Conservation (phyloP, 92 coral and sea anemone genomes). For the Anthopleura xanthogrammica region DNA sequence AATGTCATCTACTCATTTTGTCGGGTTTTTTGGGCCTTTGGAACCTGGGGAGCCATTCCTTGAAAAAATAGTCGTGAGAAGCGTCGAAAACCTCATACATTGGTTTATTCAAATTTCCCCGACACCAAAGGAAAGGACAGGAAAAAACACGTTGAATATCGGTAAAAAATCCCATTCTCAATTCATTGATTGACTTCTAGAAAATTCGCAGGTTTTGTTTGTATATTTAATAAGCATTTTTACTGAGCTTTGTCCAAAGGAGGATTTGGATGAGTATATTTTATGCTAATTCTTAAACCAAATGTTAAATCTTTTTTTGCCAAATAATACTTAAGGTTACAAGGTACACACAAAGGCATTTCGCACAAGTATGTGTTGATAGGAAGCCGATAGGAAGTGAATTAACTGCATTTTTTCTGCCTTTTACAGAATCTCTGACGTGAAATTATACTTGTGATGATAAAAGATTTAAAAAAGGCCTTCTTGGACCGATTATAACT, state of each 20-base stretch:
- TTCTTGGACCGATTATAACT: background rate
- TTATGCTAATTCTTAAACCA: background rate
- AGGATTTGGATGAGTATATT: background rate
- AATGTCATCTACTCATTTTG: background rate
- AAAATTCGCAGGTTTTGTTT: background rate
- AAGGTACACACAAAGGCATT: background rate
- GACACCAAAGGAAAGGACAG: background rate
- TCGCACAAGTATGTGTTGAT: background rate
- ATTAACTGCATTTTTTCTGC: background rate
- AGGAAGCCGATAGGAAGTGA: background rate
- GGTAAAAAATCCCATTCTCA: background rate
- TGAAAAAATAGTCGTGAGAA: background rate
- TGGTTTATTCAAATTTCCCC: background rate
- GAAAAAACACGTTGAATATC: background rate
- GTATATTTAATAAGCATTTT: background rate
- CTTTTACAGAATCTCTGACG: background rate
- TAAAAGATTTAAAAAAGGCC: background rate
- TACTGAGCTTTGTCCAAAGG: background rate
- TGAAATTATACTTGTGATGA: background rate
- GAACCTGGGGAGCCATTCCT: background rate
- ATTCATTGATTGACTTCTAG: background rate
- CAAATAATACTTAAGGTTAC: background rate
- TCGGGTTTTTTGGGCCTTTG: background rate
- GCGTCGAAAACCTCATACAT: background rate
- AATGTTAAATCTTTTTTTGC: background rate